These are phyloP conservation scores for Clarias pachynema DNA, from an alignment of 2,797 vertebrate genomes.

Conservation along the genomic window DNA sequence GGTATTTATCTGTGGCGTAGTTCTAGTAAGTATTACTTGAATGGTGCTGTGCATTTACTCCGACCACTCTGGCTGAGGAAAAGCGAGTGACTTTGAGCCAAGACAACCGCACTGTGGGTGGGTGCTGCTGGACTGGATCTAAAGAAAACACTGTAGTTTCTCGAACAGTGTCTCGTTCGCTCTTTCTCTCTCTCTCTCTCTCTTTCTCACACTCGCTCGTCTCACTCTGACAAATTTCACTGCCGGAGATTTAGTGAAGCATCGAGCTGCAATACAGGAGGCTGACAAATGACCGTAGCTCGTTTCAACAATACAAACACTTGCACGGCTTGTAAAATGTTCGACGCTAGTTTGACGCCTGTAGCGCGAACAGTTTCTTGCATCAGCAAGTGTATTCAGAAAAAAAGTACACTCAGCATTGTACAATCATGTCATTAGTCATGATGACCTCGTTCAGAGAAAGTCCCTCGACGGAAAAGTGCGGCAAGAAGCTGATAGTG, in stretches of 20 bases:
- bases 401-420: neutral
- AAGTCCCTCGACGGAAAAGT: neutral
- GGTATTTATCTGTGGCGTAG: neutral
- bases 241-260: neutral
- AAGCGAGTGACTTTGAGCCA: neutral
- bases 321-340: neutral
- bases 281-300: neutral
- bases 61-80: neutral
- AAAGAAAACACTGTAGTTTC: neutral
- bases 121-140: neutral
- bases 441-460: slow-evolving; percentile 19
- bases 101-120: slow-evolving; percentile 13
- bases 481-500: neutral
- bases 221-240: neutral
- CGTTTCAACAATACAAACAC: neutral
- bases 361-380: neutral
- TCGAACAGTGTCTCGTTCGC: neutral
- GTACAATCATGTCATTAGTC: neutral
- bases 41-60: neutral
- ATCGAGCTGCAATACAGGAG: neutral
- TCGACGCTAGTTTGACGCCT: neutral
- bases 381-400: neutral
- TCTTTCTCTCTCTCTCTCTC: too few species aligned
- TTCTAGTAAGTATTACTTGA: neutral
- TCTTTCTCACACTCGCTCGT: neutral